Base-by-base conservation (phyloP, 2,888 invertebrate species). In the Agrochola lychnidis region DNA sequence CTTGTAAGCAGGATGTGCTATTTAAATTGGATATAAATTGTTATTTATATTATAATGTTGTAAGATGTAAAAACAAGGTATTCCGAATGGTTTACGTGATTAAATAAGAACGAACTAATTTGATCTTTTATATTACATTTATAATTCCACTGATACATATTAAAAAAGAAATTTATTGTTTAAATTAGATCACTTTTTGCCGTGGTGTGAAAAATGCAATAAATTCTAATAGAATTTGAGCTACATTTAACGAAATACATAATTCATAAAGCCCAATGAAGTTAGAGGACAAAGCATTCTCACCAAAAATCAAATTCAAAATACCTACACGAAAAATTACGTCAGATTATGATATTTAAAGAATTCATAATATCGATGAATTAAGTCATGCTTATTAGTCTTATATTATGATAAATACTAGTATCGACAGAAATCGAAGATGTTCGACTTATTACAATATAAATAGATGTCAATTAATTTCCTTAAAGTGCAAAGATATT, bases 31-130 rank as follows among this genome's bases (percentile, higher is more conserved):
- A 70, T 59, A 73, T 78, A 75, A 70, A 70, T 64, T 74, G 67
- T 69, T 73, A 81, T 75, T 77, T 61, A 61, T 62, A 53, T 59
- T 74, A 16, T 62, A 48, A 63, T 42, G 25, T 45, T 73, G 16
- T 72, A 42, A 61, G 72, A 61, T n/a, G 1, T 57, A 80, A 79
- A 78, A 78, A 69, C 67, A 69, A 81, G 62, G 67, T 42, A 53
- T 42, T 70, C 62, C n/a, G 25, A 70, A 83, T 71, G 74, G 25
- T 82, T 84, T 81, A 66, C 64, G 59, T 79, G 70, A 88, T 80
- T 86, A 83, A 87, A 87, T 66, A 81, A 78, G 59, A 68, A 70
- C 19, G 48, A 79, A 77, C 19, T 57, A 68, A 75, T 82, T 70
- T 73, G 61, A 57, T 74, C 4, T 84, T 76, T 84, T 77, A 72